phyloP scores from a whole-genome alignment of 2,797 vertebrate genomes.

The Arnoldichthys spilopterus region DNA sequence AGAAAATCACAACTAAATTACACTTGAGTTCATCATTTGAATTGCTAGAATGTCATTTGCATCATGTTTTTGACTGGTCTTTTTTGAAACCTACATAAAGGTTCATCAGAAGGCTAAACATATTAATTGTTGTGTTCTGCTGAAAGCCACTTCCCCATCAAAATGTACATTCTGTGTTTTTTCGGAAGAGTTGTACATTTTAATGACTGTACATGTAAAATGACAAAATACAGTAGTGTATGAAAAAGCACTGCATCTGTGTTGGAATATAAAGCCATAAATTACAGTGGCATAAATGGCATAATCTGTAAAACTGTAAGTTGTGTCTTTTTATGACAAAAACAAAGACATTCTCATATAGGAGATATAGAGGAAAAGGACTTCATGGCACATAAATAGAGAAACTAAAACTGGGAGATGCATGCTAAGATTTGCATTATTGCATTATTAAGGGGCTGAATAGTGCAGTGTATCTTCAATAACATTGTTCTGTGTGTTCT shows the following conservation, averaged over 20 bases:
- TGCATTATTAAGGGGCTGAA: not conserved
- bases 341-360: not conserved
- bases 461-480: not conserved
- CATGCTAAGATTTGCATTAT: not conserved
- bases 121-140: not conserved
- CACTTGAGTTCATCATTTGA: conserved; percentile 14
- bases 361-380: not conserved
- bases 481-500: not conserved
- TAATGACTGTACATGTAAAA: not conserved
- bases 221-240: not conserved
- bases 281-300: not conserved
- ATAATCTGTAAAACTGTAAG: too few relatives aligned
- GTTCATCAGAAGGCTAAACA: conserved; percentile 16
- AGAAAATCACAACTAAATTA: conserved; percentile 6
- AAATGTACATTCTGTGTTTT: not conserved
- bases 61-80: too few relatives aligned
- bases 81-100: not conserved
- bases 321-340: not conserved
- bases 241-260: not conserved
- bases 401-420: not conserved
- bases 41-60: not conserved
- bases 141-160: not conserved
- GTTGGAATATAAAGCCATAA: not conserved
- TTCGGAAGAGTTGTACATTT: not conserved
- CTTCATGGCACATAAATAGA: not conserved